Evolutionary conservation across 64 coral and sea anemone species (phyloP), one percentile per base, ranked within the genome.

Genomic region (Montipora capricornis): DNA sequence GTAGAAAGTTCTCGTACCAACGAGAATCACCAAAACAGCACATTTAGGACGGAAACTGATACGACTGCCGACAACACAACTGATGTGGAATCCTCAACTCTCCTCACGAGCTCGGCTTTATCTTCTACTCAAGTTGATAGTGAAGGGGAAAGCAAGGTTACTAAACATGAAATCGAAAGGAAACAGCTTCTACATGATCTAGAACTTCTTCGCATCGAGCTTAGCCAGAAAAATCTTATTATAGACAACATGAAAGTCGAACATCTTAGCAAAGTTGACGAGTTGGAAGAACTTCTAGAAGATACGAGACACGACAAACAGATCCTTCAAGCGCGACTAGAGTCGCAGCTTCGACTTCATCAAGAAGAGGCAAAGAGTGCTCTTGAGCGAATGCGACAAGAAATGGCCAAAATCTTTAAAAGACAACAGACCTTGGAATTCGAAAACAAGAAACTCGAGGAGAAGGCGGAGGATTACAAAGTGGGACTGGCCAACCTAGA

Each of bases 221-320:
- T 99, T n/a, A 99, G 92, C 47, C 95, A 99, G 80, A 99, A 96
- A 77, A 99, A 94, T 75, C 81, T 99, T 15, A 89, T 96, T 50
- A 94, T 96, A 49, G 95, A 99, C 13, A 99, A 94, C 71, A 91
- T 96, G 89, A 99, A 99, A 80, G 98, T 87, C 12, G 98, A 99
- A 20, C 80, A 96, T 20, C 70, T 92, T 80, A 94, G 93, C 48
- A 96, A 94, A 80, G 80, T 99, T 8, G 98, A 99, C 49, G 98
- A 96, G 74, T 83, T 99, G 24, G 98, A 96, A 86, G 98, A 99
- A 62, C 84, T 90, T 14, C n/a, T 96, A 45, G 87, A 89, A 67
- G 98, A 99, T 77, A 89, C 78, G 17, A 87, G 89, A 68, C 95
- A 99, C 15, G 89, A 90, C 15, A 99, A 99, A 77, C 98, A 96